These are phyloP conservation scores for Semotilus atromaculatus DNA, from an alignment of 2,797 vertebrate species.

Conservation along the genomic window DNA sequence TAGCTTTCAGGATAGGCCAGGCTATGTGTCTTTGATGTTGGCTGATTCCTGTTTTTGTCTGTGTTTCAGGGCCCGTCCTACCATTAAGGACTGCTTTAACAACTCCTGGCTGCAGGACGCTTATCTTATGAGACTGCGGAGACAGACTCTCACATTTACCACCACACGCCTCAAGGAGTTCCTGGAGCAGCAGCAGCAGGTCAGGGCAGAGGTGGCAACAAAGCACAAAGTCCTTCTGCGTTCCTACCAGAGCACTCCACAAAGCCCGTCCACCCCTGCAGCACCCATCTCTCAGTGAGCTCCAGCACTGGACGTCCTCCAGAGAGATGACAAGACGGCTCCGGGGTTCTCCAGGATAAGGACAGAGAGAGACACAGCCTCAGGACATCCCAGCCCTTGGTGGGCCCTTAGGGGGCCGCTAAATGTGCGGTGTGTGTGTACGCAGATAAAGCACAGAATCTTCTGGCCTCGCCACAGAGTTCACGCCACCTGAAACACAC, in stretches of 20 bases:
- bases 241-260: constrained; percentile 87
- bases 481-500: constrained; percentile 6
- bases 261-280: constrained; percentile 76
- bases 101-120: constrained; percentile 98
- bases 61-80: constrained; percentile 88
- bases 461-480: constrained; percentile 20
- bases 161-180: constrained; percentile 96
- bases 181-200: constrained; percentile 90
- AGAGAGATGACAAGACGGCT: constrained; percentile 39
- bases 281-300: constrained; percentile 80
- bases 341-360: constrained; percentile 62
- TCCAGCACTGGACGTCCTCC: constrained; percentile 54
- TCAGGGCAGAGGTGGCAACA: constrained; percentile 82
- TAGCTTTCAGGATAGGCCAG: too few relatives aligned
- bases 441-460: constrained; percentile 62
- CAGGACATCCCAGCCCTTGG: constrained; percentile 33
- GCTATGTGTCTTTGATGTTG: neutral
- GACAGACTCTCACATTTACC: constrained; percentile 97
- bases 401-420: constrained; percentile 9
- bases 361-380: constrained; percentile 45
- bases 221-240: constrained; percentile 98
- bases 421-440: constrained; percentile 18
- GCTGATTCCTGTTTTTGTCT: constrained; percentile 14
- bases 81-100: constrained; percentile 92
- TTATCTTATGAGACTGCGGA: constrained; percentile 95